Base-by-base conservation (phyloP, 2,113 vertebrate species). In the Urocynchramus pylzowi region DNA sequence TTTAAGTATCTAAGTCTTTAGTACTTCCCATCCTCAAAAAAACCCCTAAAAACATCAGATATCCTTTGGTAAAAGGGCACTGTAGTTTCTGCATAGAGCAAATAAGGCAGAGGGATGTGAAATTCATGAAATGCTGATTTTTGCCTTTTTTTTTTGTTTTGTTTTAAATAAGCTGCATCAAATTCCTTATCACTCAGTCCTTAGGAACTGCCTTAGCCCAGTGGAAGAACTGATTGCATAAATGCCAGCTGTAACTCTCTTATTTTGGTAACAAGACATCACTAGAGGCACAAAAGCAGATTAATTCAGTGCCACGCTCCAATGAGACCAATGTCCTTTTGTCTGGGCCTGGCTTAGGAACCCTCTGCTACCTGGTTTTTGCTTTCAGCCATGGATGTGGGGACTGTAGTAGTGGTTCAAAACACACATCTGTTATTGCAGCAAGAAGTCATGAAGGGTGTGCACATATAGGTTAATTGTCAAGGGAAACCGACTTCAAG, bases 201-300 rank as follows among this genome's bases (percentile, higher is more conserved):
- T 84, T 57, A 85, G 77, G 63, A 96, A 21, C 61, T 89, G 91
- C 57, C 67, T 89, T 73, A 91, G 84, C 50, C 56, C 65, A 81
- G 89, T 87, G 84, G 47, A 95, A 95, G 80, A 81, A 75, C 4
- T 87, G 87, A 89, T 92, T 96, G 91, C 87, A 78, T 89, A 94
- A 96, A 95, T 96, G 91, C 95, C 95, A 96, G 89, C 89, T 94
- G 89, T 87, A 96, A 80, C 74, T 84, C 86, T 86, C 89, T 95
- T 87, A 93, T 96, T 96, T 95, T 93, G 78, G 93, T 76, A 94
- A 89, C 84, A 67, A 93, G 53, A 53, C 89, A 77, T 93, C 85
- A 95, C 74, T 89, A 73, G 87, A 94, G 81, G 71, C 83, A 92
- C 71, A 77, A 90, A 78, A 83, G 60, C 84, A 91, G 81, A 95